These are phyloP conservation scores for Nomada fucata DNA, from an alignment of 2,888 invertebrate species.

Conservation along the genomic window DNA sequence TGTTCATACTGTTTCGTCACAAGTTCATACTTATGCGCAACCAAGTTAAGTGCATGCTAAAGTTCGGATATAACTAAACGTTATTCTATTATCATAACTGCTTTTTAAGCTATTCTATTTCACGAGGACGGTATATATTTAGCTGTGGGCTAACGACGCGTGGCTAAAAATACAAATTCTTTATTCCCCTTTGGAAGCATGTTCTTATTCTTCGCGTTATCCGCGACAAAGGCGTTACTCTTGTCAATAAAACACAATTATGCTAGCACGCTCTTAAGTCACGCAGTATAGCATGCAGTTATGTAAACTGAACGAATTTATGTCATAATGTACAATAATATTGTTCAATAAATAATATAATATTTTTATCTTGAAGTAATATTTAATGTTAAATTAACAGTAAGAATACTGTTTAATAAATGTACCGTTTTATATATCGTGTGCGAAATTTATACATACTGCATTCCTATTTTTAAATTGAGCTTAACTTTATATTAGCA, in stretches of 20 bases:
- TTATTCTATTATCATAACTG: slow-evolving; percentile 8
- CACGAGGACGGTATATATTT: not conserved
- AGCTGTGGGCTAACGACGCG: not conserved
- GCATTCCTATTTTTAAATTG: no score
- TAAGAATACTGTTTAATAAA: no score
- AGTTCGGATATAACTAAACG: not conserved
- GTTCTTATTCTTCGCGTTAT: slow-evolving; percentile 8
- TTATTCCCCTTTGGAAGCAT: no score
- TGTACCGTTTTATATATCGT: no score
- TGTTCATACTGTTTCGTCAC: slow-evolving; percentile 33
- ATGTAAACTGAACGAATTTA: not conserved
- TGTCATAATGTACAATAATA: no score
- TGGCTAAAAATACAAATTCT: no score
- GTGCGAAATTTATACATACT: no score
- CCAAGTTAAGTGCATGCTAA: slow-evolving; percentile 9
- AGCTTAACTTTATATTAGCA: no score
- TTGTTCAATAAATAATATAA: no score
- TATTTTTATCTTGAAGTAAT: no score
- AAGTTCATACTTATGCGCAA: slow-evolving; percentile 4
- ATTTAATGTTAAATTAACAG: no score
- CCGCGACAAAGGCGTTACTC: not conserved
- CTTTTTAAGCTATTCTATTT: not conserved
- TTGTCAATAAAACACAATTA: not conserved
- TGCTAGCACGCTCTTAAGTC: not conserved
- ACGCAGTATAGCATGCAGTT: not conserved